Evolutionary conservation across 2,797 vertebrate genomes (phyloP).

Genomic region (Acanthurus lineatus): DNA sequence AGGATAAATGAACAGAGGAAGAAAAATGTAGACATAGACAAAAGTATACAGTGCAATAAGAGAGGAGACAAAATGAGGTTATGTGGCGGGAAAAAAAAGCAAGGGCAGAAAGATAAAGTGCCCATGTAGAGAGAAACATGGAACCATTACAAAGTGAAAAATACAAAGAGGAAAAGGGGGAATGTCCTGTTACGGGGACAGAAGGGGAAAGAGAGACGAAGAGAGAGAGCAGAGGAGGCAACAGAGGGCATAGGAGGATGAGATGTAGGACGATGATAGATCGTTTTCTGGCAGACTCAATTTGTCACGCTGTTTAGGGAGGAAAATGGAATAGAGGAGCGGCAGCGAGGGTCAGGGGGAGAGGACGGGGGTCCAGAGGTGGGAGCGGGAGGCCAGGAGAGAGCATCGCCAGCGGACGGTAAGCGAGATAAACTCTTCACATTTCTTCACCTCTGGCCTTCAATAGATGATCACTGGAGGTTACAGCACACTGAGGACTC

Average conservation of each 20-base stretch:
- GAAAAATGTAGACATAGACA: conserved; percentile 60
- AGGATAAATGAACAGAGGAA: conserved; percentile 48
- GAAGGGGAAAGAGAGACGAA: conserved; percentile 57
- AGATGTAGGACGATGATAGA: conserved; percentile 84
- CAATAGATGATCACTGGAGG: conserved; percentile 46
- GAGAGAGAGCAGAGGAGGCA: conserved; percentile 55
- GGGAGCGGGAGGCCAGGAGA: conserved; percentile 57
- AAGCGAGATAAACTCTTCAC: conserved; percentile 69
- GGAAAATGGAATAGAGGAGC: conserved; percentile 81
- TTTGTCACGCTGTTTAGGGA: conserved; percentile 81
- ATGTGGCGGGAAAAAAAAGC: conserved; percentile 26
- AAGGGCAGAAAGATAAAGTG: conserved; percentile 76
- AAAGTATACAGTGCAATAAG: conserved; percentile 65
- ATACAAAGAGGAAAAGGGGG: conserved; percentile 64
- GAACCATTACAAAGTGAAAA: conserved; percentile 74
- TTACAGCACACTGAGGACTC: conserved; percentile 30
- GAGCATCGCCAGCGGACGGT: conserved; percentile 45
- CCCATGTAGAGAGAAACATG: conserved; percentile 56
- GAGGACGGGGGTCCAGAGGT: conserved; percentile 69
- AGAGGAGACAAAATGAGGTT: conserved; percentile 58
- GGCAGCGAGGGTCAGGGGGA: conserved; percentile 62
- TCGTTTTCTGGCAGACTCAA: conserved; percentile 78
- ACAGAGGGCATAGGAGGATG: conserved; percentile 73
- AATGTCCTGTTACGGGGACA: conserved; percentile 69
- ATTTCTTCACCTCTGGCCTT: conserved; percentile 58